Evolutionary conservation across 2,888 invertebrate genomes (phyloP).

Genomic region (Romanomermis culicivorax): DNA sequence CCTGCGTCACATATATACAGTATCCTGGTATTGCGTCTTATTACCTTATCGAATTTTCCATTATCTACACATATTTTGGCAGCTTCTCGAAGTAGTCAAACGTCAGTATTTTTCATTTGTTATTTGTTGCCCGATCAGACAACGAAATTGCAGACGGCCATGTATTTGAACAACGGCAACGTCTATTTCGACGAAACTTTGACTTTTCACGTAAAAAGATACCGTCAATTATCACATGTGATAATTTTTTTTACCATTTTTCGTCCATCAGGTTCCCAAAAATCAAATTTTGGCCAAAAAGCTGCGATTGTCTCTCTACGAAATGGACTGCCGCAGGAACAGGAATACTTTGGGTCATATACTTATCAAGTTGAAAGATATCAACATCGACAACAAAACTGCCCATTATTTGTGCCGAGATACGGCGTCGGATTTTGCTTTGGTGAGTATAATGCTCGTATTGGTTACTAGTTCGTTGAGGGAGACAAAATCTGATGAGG

Average conservation of each 20-base stretch:
- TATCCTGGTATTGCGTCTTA: too few species aligned
- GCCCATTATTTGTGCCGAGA: constrained; percentile 4
- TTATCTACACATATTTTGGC: too few species aligned
- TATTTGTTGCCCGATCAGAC: background rate
- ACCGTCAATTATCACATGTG: background rate
- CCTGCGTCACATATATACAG: too few species aligned
- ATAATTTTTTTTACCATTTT: background rate
- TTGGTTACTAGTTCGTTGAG: too few species aligned
- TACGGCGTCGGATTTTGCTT: too few species aligned
- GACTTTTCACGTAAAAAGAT: background rate
- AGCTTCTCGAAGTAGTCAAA: too few species aligned
- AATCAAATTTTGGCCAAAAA: background rate
- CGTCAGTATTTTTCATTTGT: background rate
- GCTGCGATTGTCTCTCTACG: constrained; percentile 9
- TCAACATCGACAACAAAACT: background rate
- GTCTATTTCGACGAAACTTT: background rate
- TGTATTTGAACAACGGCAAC: background rate
- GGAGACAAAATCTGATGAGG: too few species aligned
- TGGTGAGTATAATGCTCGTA: too few species aligned
- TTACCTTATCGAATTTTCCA: too few species aligned
- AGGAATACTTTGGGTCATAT: constrained; percentile 9
- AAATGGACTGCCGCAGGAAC: background rate
- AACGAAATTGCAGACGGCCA: background rate
- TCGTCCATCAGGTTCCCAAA: background rate
- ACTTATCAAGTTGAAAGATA: constrained; percentile 1